phyloP scores from a whole-genome alignment of 1,140 invertebrate genomes.

The Teleopsis dalmanni region DNA sequence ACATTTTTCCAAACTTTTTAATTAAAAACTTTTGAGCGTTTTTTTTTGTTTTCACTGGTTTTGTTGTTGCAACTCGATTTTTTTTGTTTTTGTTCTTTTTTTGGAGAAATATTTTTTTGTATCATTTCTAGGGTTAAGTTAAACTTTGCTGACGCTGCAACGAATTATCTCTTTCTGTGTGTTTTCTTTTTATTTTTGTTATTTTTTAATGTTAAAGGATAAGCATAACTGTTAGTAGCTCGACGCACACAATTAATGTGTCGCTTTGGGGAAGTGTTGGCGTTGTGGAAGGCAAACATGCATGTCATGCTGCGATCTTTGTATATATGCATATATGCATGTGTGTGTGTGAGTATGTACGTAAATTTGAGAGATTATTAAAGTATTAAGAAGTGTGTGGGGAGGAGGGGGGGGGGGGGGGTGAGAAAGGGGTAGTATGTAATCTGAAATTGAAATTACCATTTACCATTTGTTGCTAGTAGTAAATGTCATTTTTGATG shows the following conservation, averaged over 20 bases:
- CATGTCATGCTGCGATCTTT: neutral
- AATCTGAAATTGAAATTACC: too few species aligned
- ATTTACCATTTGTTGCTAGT: neutral
- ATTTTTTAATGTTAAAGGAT: too few species aligned
- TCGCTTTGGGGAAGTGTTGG: neutral
- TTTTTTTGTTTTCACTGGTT: neutral
- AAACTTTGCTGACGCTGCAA: neutral
- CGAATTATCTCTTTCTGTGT: neutral
- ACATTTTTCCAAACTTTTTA: constrained; percentile 11
- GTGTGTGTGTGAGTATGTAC: neutral
- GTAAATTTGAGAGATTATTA: neutral
- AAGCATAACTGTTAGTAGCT: too few species aligned
- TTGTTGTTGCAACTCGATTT: neutral
- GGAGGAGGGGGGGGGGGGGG: neutral
- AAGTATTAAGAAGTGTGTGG: neutral
- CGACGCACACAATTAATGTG: neutral
- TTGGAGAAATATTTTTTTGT: too few species aligned
- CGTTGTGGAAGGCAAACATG: neutral
- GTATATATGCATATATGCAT: neutral
- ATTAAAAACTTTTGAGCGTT: constrained; percentile 9
- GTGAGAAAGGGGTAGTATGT: neutral
- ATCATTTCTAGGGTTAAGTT: too few species aligned
- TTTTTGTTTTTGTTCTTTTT: neutral
- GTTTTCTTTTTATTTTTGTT: too few species aligned
- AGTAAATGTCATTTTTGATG: neutral